Base-by-base conservation (phyloP, 2,888 invertebrate genomes). In the Andrena bicolor region DNA sequence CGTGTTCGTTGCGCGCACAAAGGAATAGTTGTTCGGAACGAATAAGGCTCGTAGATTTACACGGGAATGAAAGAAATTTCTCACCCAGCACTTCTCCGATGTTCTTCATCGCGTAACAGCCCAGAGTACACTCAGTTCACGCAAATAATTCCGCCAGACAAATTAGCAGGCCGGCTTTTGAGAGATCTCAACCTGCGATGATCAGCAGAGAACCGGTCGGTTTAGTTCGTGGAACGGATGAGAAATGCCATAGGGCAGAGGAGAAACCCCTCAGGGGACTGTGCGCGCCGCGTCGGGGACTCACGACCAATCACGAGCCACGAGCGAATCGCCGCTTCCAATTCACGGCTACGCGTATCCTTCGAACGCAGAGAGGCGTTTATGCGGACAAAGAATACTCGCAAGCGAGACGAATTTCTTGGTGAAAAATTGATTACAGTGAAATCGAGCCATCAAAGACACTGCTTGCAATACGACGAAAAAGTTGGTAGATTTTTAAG, bases 171-270 rank as follows among this genome's bases (percentile, higher is more conserved):
- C 32, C 10, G 7, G 65, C 16, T 35, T 48, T 26, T 73, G 60
- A 41, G 41, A 16, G 41, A 64, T 48, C 53, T 49, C 49, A 65
- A 48, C 58, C 26, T 6, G 2, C 49, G 26, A 70, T 26, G 61
- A 63, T 81, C 63, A 35, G 23, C 53, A 60, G 20, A 77, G 80
- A 87, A 87, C 84, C 87, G 86, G 87, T 87, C 84, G 58, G 73
- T 72, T 63, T 5, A 13, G 26, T 16, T 53, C 53, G 7, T 1
- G 23, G 4, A 23, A 58, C 51, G 65, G 30, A 66, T 64, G 80
- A 73, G 82, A 65, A 77, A 75, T 74, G 68, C 30, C 13, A 64
- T 16, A 51, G 48, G 69, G 48, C 30, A 23, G 53, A 13, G 56
- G 13, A 79, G 26, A 41, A n/a, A 8, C 58, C 56, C 41, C n/a